Evolutionary conservation across 2,888 invertebrate genomes (phyloP).

Genomic region (Sisyra terminalis): DNA sequence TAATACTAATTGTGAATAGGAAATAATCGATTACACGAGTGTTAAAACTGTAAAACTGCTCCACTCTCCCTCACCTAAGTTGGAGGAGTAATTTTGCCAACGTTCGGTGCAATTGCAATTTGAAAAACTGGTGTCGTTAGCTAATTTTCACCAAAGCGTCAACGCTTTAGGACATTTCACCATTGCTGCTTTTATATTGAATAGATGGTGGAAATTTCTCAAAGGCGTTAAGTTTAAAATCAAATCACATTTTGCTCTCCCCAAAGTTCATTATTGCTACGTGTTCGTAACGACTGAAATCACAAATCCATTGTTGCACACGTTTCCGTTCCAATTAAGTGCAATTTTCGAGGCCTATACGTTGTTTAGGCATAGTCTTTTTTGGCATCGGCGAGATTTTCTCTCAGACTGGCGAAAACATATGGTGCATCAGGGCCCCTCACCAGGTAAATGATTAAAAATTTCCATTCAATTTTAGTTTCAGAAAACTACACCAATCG

Average conservation of each 20-base stretch:
- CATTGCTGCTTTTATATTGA: conserved; percentile 5
- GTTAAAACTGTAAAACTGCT: too few relatives aligned
- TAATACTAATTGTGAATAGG: too few relatives aligned
- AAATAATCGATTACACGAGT: too few relatives aligned
- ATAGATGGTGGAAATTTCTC: conserved; percentile 3
- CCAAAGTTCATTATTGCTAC: not conserved
- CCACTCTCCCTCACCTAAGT: too few relatives aligned
- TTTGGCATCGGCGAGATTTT: conserved; percentile 3
- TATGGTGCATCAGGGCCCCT: conserved; percentile 8
- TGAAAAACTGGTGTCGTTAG: conserved; percentile 6
- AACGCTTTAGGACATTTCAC: conserved; percentile 1
- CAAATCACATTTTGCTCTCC: not conserved
- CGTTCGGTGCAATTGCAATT: conserved; percentile 1
- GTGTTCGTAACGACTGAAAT: not conserved
- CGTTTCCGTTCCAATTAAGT: not conserved
- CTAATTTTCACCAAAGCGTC: not conserved
- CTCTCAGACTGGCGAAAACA: conserved; percentile 8
- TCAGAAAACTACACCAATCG: too few relatives aligned
- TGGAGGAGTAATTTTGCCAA: not conserved
- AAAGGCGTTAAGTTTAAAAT: conserved; percentile 9
- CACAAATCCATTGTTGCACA: not conserved
- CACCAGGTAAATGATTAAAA: conserved; percentile 3
- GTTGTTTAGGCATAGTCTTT: not conserved
- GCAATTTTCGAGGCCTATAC: not conserved
- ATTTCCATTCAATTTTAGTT: too few relatives aligned